Conservation (phyloP, 35 echinoderm and acorn worm genomes). For the Ophiothrix spiculata region DNA sequence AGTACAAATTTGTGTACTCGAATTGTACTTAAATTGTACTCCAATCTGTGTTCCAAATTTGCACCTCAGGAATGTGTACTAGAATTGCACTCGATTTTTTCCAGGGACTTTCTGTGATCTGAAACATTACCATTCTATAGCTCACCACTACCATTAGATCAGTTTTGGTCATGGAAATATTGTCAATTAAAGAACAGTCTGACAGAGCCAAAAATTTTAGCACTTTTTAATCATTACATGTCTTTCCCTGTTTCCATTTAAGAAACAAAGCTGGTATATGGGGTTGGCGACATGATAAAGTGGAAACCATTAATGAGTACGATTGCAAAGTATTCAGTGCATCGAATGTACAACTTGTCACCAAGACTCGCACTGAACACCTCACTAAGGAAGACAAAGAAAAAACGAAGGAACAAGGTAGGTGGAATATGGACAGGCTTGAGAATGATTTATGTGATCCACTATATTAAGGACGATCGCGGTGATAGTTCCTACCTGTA, state of each 20-base stretch:
- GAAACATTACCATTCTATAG: no score
- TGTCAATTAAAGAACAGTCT: not conserved
- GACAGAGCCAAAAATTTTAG: not conserved
- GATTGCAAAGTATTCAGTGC: conserved; percentile 99
- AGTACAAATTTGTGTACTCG: no score
- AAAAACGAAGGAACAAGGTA: conserved; percentile 42
- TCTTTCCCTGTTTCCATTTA: not conserved
- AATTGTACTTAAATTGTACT: no score
- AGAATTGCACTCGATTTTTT: no score
- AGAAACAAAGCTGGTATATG: conserved; percentile 98
- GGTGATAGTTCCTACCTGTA: no score
- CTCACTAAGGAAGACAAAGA: conserved; percentile 99
- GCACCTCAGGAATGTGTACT: no score
- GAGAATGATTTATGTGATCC: not conserved
- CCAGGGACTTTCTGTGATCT: no score
- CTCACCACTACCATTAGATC: no score
- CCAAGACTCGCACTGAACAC: conserved; percentile 94
- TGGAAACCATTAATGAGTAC: conserved; percentile 76
- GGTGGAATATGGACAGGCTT: not conserved
- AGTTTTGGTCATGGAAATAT: not conserved
- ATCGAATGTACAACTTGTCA: conserved; percentile 85
- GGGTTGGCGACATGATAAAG: conserved; percentile 97
- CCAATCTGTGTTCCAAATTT: no score
- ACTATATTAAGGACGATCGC: no score
- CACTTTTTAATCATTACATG: not conserved